A percentile compares a stretch with the other conserved stretches of the same genome.
phyloP scores from a whole-genome alignment of 2,888 invertebrate genomes.

The Blomia tropicalis region DNA sequence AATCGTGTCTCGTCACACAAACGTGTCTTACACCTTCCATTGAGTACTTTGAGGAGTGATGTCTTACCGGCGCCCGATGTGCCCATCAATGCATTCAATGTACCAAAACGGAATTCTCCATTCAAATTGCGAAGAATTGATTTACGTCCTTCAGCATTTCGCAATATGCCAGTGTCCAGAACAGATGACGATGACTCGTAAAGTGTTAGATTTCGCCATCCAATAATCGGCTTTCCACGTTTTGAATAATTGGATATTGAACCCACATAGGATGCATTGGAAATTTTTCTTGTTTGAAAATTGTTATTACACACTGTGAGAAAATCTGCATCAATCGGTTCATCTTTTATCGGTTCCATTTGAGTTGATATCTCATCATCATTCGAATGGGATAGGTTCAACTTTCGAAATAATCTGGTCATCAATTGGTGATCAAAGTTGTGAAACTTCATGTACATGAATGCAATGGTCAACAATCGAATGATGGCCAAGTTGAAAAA shows the following conservation, averaged over 20 bases:
- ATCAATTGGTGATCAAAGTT: too few relatives aligned
- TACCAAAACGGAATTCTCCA: slow-evolving; percentile 14
- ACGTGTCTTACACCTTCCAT: neutral
- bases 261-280: too few relatives aligned
- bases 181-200: neutral
- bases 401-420: too few relatives aligned
- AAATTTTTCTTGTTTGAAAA: too few relatives aligned
- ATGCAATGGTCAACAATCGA: neutral
- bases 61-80: slow-evolving; percentile 14
- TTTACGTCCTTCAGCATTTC: neutral
- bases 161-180: neutral
- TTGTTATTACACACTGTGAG: too few relatives aligned
- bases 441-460: too few relatives aligned
- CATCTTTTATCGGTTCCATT: too few relatives aligned
- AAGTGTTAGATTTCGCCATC: neutral
- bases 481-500: too few relatives aligned
- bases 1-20: neutral
- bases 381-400: too few relatives aligned
- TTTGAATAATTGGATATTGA: too few relatives aligned
- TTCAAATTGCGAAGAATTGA: slow-evolving; percentile 2
- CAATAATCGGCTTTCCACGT: neutral
- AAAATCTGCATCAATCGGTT: too few relatives aligned
- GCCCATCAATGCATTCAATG: neutral
- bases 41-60: neutral
- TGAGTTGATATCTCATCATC: too few relatives aligned